Base-by-base conservation (phyloP, 2,113 vertebrate genomes). In the Deroptyus accipitrinus region DNA sequence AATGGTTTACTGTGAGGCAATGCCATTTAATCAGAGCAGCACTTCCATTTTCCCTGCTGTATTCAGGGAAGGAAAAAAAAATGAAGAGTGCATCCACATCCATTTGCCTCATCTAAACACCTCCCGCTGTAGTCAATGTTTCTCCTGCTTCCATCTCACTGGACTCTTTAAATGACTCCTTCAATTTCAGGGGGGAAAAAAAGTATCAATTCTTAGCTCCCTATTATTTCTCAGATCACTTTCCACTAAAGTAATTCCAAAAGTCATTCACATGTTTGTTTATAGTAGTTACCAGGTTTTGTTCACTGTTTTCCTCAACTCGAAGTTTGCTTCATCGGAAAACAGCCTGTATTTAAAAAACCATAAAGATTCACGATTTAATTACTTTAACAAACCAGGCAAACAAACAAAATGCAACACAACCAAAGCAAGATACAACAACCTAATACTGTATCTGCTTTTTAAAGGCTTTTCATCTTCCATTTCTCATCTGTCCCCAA, bases 1-100 rank as follows among this genome's bases (percentile, higher is more conserved):
- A 90, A 92, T 77, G 51, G 87, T 69, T 93, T 52, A 51, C 55
- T 31, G 79, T 55, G 41, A 86, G 49, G 64, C 74, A 79, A 14
- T 5, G 10, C 35, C 82, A 41, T 31, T 81, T 83, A 92, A 86
- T 74, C 68, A 70, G 61, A 77, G 79, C 13, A 83, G 46, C 51
- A 68, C 83, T 93, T 70, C 11, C 9, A 35, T 86, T 67, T 44
- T 63, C 67, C 79, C 72, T 70, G 54, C 49, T 86, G 64, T 12
- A 69, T 48, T 88, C 25, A 48, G 27, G 25, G 25, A 69, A 66
- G 22, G 3, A 10, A 31, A 37, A 13, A 37, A 13, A 31, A 48
- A 27, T 0, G 24, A 33, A 49, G 5, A 27, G 27, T 48, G 16
- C 24, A 83, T n/a, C 41, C 37, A 46, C 67, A 55, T 46, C 67